Evolutionary conservation across 1,140 invertebrate species (phyloP), one percentile per base, ranked within the genome.

Genomic region (Lepeophtheirus salmonis): DNA sequence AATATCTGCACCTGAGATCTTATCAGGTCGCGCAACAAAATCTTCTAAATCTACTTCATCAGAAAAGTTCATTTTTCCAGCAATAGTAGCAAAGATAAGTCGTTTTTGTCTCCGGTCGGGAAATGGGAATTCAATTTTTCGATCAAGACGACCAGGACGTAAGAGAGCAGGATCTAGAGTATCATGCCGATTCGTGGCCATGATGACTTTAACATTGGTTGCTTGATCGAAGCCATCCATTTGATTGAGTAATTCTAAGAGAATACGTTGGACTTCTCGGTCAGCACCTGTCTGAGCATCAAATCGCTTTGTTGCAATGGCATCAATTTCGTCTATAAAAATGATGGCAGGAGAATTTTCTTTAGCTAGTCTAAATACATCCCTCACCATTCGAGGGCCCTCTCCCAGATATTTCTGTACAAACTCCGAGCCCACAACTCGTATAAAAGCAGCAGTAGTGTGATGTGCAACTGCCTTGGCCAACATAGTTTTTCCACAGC

Each of bases 191-290:
- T 99, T 99, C 0, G 96, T 99, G 1, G 96, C 96, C 96, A 99
- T 99, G 50, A 99, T 98, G 14, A 99, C 94, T 78, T 99, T 99
- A 16, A 99, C 95, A 77, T 98, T 98, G 17, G 95, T 97, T 2
- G 91, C 97, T 74, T 98, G 94, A 78, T 99, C 95, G 74, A 99
- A 99, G 56, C 96, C 96, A 75, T 99, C 96, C 95, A 99, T 98
- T 75, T 99, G 96, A 76, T 99, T 99, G 0, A 99, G 75, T 12
- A 99, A 75, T 69, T 99, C 96, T 2, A 99, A 74, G 2, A 99
- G 72, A 73, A 98, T 99, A 73, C 96, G 81, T 71, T 99, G 96
- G 0, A 99, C 96, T 74, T 99, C 95, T 66, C 96, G 79, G 78
- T 99, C 96, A 61, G 95, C 95, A 67, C 94, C 94, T 66, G 94